These are phyloP conservation scores for Mimas tiliae DNA, from an alignment of 2,888 invertebrate species.

Conservation along the genomic window DNA sequence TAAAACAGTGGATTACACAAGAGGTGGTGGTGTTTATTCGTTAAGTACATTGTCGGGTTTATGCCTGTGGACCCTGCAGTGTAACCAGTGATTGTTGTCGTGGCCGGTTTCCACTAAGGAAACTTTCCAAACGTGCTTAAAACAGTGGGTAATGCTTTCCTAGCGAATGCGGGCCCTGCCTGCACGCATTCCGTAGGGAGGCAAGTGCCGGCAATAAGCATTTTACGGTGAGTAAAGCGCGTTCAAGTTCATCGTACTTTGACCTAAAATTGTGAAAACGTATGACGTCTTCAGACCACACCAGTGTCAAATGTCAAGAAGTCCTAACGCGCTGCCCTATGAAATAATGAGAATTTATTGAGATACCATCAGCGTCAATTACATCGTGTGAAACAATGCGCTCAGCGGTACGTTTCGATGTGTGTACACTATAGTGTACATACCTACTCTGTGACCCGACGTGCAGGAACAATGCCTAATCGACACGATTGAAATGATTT, in stretches of 20 bases:
- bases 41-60: constrained; percentile 67
- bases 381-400: constrained; percentile 30
- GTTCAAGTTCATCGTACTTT: constrained; percentile 82
- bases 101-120: constrained; percentile 81
- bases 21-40: constrained; percentile 68
- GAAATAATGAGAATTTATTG: constrained; percentile 45
- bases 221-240: constrained; percentile 83
- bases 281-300: constrained; percentile 47
- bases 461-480: constrained; percentile 17
- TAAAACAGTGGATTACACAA: constrained; percentile 74
- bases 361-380: constrained; percentile 37
- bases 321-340: constrained; percentile 43
- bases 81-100: constrained; percentile 84
- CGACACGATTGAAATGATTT: constrained; percentile 14
- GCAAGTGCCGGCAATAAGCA: constrained; percentile 82
- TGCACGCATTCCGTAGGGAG: constrained; percentile 82
- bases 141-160: constrained; percentile 81
- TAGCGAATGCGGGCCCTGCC: constrained; percentile 80
- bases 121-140: constrained; percentile 83
- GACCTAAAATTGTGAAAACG: constrained; percentile 73
- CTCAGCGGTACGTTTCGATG: constrained; percentile 12
- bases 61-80: constrained; percentile 69
- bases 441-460: neutral
- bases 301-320: constrained; percentile 65
- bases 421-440: too few relatives aligned